Evolutionary conservation across 2,113 vertebrate genomes (phyloP).

Genomic region (Globicephala melas): DNA sequence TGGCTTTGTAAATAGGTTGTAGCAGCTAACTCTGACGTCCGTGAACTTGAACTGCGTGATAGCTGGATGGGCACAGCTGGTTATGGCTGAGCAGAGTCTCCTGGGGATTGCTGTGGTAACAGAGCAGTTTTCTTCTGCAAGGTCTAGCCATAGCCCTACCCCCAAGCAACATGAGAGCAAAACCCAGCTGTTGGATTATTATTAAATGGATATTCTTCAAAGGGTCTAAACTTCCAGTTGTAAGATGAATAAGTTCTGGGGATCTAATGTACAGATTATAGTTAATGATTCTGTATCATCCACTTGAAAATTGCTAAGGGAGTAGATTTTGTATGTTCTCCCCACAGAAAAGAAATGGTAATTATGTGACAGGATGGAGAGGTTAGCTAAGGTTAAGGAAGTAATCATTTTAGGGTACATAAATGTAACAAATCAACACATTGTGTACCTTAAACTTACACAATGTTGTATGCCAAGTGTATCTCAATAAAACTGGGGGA

Average conservation of each 20-base stretch:
- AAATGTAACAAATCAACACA: neutral
- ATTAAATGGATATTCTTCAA: neutral
- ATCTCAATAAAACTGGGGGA: neutral
- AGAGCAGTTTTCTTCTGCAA: constrained; percentile 7
- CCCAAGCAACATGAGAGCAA: neutral
- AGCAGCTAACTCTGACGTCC: constrained; percentile 3
- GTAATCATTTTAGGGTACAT: neutral
- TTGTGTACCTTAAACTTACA: neutral
- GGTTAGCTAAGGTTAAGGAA: neutral
- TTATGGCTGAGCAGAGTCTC: neutral
- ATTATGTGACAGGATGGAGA: neutral
- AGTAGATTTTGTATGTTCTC: neutral
- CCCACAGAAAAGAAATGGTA: neutral
- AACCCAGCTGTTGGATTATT: neutral
- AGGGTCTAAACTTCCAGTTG: neutral
- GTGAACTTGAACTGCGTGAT: neutral
- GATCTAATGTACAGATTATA: neutral
- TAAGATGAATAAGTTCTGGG: neutral
- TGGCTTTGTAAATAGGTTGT: constrained; percentile 3
- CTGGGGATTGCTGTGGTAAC: neutral
- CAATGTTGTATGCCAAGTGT: neutral
- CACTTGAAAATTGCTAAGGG: neutral
- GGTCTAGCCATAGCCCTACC: neutral
- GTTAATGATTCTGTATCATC: neutral
- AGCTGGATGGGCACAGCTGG: constrained; percentile 54